Evolutionary conservation across 2,797 vertebrate species (phyloP).

Genomic region (Sebastiscus tertius): DNA sequence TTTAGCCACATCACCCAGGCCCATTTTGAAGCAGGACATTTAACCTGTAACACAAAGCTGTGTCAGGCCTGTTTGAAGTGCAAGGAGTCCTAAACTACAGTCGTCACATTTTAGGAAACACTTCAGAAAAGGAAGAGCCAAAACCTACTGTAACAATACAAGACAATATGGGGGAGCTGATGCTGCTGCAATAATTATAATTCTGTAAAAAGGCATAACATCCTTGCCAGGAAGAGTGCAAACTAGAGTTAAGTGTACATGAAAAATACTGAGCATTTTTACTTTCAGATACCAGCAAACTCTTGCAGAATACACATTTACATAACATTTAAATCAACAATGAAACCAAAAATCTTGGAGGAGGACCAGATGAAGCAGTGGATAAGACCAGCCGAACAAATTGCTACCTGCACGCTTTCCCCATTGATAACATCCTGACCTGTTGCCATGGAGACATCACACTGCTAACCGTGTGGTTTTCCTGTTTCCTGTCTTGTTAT

Average conservation of each 20-base stretch:
- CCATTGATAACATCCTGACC: slow-evolving; percentile 79
- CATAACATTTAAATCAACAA: background rate
- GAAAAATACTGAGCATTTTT: background rate
- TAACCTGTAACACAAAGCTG: background rate
- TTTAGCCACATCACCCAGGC: too few relatives aligned
- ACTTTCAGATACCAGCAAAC: background rate
- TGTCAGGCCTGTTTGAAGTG: background rate
- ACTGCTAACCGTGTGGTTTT: slow-evolving; percentile 83
- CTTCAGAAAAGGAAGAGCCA: background rate
- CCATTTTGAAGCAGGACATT: background rate
- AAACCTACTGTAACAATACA: background rate
- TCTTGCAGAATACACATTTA: background rate
- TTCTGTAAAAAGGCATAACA: background rate
- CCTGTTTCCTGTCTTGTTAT: slow-evolving; percentile 83
- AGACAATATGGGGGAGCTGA: too few relatives aligned
- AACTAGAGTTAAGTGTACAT: background rate
- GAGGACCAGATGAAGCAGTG: background rate
- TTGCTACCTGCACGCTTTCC: slow-evolving; percentile 55
- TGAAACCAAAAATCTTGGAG: background rate
- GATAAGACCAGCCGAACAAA: slow-evolving; percentile 15
- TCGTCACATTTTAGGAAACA: background rate
- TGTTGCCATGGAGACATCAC: slow-evolving; percentile 76
- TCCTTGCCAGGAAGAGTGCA: background rate
- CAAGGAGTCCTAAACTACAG: background rate
- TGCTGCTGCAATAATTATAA: background rate